Base-by-base conservation (phyloP, 1,140 invertebrate species). In the Schlechtendalia chinensis region DNA sequence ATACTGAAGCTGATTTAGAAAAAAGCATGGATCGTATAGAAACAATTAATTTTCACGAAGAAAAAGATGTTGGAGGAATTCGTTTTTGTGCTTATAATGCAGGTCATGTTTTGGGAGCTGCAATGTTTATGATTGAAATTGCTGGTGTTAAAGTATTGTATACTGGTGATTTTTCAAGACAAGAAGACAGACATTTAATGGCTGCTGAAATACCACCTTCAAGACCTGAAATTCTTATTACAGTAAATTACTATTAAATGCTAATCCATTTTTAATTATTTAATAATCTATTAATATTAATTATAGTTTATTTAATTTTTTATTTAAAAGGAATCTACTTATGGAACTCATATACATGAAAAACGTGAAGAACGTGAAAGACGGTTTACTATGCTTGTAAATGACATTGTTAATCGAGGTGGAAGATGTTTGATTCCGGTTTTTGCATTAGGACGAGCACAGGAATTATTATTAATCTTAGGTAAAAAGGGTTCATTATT, bases 61-160 rank as follows among this genome's bases (percentile, higher is more conserved):
- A 99, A 86, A 97, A 97, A 84, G 98, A 99, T 85, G 93, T 99
- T 0, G 93, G 95, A 84, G 98, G 98, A 8, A 93, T 98, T 0
- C 93, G 95, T 84, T 98, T 99, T 87, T 99, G 97, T 94, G 96
- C 96, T 1, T 99, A 99, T 86, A 97, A 98, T 86, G 98, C 96
- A 2, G 98, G 98, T 0, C 98, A 99, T 87, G 98, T 99, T 0
- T 87, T 99, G 0, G 98, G 98, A 0, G 98, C 98, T 11, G 97
- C 97, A 39, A 99, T 99, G 98, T 99, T 99, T 85, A 98, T 99
- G 96, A 97, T 99, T 81, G 98, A 99, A 90, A 99, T 99, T 82
- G 98, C 97, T 74, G 98, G 96, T 39, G 94, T 98, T 19, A 96
- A 96, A 88, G 91, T 93, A 79, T 86, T 99, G 1, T 99, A 99